Evolutionary conservation across 2,888 invertebrate species (phyloP), one percentile per base, ranked within the genome.

Genomic region (Hyposoter dolosus): DNA sequence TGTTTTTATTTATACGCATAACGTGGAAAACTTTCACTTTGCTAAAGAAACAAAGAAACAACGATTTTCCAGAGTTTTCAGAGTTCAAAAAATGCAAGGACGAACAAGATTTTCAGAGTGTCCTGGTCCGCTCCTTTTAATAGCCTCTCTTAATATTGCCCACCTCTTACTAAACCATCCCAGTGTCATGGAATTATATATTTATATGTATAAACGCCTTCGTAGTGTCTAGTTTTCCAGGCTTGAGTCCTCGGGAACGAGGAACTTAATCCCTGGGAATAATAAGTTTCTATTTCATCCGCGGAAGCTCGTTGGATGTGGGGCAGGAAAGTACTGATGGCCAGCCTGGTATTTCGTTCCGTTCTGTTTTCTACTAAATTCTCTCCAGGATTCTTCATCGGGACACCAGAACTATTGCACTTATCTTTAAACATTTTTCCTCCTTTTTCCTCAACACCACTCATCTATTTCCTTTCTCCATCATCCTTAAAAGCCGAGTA

Each of bases 131-230:
- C 7, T 23, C 23, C 23, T 19, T n/a, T 23, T 28, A 23, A 60
- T 17, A 50, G 23, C 53, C 43, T 56, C 65, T 60, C 85, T 89
- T 85, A 87, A 88, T 90, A 90, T 89, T 90, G 88, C 86, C 78
- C 82, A 68, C 74, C 76, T 80, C 80, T 87, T 76, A 71, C 68
- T 78, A 66, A 63, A 19, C 19, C 19, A 12, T 53, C 53, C 35
- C 50, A 50, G 50, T 72, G 72, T 32, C 15, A 9, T 7, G 28
- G 5, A 1, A 50, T 19, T 32, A 15, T 63, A 35, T 50, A 32
- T 35, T 28, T 32, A 3, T 50, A 28, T 72, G 45, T 47, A 63
- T 56, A 47, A 32, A 40, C 45, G 43, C 63, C 35, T 78, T 23
- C 40, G 43, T 43, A 69, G 23, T n/a, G 40, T 28, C 9, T 50